These are phyloP conservation scores for Apamea monoglypha DNA, from an alignment of 2,888 invertebrate species.

Conservation along the genomic window DNA sequence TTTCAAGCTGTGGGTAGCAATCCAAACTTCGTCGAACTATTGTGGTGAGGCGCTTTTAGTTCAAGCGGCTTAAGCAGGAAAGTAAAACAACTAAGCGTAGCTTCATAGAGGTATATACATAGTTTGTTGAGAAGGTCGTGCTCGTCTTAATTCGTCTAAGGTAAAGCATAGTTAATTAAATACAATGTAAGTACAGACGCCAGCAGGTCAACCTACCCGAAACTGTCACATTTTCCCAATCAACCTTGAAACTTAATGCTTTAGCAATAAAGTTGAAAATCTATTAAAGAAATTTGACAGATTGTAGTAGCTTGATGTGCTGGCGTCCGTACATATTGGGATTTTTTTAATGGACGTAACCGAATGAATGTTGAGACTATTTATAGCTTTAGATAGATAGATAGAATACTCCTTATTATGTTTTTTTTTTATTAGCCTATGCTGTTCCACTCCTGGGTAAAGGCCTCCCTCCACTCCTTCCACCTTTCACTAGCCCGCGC, in stretches of 20 bases:
- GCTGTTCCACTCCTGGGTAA: too few species aligned
- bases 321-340: accelerated
- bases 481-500: too few species aligned
- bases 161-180: not conserved
- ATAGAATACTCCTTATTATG: not conserved
- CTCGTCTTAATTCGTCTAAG: not conserved
- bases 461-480: too few species aligned
- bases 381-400: not conserved
- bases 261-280: too few species aligned
- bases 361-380: not conserved
- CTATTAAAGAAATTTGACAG: too few species aligned
- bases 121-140: not conserved
- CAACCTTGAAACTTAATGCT: too few species aligned
- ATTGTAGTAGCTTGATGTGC: too few species aligned
- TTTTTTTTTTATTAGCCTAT: too few species aligned
- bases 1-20: constrained; percentile 25
- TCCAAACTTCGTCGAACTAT: constrained; percentile 55
- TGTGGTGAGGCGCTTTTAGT: constrained; percentile 51
- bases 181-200: too few species aligned
- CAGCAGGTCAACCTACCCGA: too few species aligned
- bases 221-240: too few species aligned
- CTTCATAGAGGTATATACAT: too few species aligned
- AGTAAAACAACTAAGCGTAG: constrained; percentile 9
- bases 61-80: constrained; percentile 29
- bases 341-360: not conserved